Evolutionary conservation across 1,140 invertebrate genomes (phyloP).

Genomic region (Meloidogyne hapla): DNA sequence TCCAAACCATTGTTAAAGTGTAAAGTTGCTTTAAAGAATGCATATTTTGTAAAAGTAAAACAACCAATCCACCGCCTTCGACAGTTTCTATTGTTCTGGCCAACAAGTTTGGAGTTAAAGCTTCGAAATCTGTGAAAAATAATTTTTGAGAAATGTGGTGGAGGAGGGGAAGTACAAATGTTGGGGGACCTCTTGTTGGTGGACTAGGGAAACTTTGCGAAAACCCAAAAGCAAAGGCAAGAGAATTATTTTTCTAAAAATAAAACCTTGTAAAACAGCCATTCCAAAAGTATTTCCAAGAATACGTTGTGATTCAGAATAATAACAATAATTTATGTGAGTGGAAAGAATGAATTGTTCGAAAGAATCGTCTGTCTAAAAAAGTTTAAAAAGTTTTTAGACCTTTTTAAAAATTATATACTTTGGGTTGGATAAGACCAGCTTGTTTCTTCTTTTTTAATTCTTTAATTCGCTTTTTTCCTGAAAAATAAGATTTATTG

Average conservation of each 20-base stretch:
- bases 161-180: not conserved
- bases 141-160: slow-evolving; percentile 41
- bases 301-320: slow-evolving; percentile 93
- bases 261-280: slow-evolving; percentile 81
- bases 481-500: not conserved
- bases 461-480: slow-evolving; percentile 86
- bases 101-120: slow-evolving; percentile 93
- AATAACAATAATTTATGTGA: slow-evolving; percentile 94
- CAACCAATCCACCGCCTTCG: slow-evolving; percentile 90
- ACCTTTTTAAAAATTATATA: slow-evolving; percentile 26
- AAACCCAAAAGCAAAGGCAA: too few species aligned
- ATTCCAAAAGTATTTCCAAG: slow-evolving; percentile 96
- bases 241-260: slow-evolving; percentile 27
- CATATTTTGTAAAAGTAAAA: slow-evolving; percentile 80
- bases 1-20: slow-evolving; percentile 82
- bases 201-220: too few species aligned
- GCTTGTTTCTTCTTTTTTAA: slow-evolving; percentile 80
- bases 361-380: slow-evolving; percentile 91
- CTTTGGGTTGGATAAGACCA: slow-evolving; percentile 78
- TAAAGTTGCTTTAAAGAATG: slow-evolving; percentile 88
- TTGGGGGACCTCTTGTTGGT: too few species aligned
- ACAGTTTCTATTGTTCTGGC: slow-evolving; percentile 97
- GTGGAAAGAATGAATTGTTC: slow-evolving; percentile 93
- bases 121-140: slow-evolving; percentile 96
- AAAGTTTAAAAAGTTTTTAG: not conserved